Evolutionary conservation across 2,797 vertebrate genomes (phyloP).

Genomic region (Catharus ustulatus): DNA sequence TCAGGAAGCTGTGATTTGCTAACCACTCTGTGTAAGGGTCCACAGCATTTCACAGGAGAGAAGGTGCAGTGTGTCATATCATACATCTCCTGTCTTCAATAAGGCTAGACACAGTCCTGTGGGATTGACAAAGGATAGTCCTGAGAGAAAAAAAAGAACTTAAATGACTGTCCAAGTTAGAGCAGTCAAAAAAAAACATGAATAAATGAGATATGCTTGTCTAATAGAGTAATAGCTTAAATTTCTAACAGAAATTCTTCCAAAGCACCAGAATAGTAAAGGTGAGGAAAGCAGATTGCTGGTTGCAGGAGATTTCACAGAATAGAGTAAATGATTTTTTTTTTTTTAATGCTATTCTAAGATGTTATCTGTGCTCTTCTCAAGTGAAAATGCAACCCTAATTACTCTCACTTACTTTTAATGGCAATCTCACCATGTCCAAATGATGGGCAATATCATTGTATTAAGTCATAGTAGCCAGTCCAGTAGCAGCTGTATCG

Average conservation of each 20-base stretch:
- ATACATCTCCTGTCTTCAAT: not conserved
- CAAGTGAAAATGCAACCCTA: not conserved
- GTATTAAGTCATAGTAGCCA: not conserved
- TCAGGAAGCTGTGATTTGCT: not conserved
- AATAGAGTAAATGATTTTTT: not conserved
- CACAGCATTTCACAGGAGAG: not conserved
- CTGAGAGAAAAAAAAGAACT: not conserved
- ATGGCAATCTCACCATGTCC: not conserved
- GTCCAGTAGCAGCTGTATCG: not conserved
- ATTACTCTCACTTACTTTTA: conserved; percentile 19
- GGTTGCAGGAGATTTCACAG: not conserved
- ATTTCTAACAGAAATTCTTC: not conserved
- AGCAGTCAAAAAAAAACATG: not conserved
- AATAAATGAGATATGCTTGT: not conserved
- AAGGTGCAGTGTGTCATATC: not conserved
- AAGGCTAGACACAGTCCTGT: not conserved
- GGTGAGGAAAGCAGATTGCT: not conserved
- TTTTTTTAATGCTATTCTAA: not conserved
- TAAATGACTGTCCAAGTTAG: not conserved
- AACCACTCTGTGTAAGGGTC: not conserved
- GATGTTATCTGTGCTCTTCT: not conserved
- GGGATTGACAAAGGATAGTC: not conserved
- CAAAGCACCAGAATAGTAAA: not conserved
- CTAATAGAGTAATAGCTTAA: not conserved
- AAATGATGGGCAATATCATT: not conserved